Base-by-base conservation (phyloP, 2,888 invertebrate genomes). In the Nowickia ferox region DNA sequence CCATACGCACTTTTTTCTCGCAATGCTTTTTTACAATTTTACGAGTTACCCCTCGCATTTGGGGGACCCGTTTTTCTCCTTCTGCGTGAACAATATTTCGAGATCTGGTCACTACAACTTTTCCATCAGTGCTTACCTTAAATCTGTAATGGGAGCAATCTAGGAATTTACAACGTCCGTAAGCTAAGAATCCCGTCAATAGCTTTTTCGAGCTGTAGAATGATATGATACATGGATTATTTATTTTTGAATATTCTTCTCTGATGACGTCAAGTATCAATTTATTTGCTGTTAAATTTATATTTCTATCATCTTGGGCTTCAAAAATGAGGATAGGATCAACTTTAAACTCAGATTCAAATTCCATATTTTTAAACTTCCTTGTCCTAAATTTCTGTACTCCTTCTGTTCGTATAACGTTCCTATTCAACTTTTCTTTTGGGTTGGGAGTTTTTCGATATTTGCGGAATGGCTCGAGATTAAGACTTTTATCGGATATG, bases 1-100 rank as follows among this genome's bases (percentile, higher is more conserved):
- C 42, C 5, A 42, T 69, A 69, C 19, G 69, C 55, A 38, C 19
- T 53, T 17, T 53, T 17, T 22, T 10, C 8, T 19, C 40, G 17
- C 19, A 51, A 5, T 8, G 11, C 15, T 51, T 51, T 69, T 69
- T 69, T 3, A 53, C 42, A 15, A 69, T 69, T 69, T 69, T 69
- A 19, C 68, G 46, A 30, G 51, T 55, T 42, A 71, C 57, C 1
- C 71, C 57, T n/a, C 71, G 15, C 1, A 71, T 55, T 13, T 69
- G 53, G 13, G 42, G 44, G 11, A 55, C 69, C 5, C 15, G 42
- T n/a, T 55, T 55, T 71, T 71, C n/a, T n/a, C 46, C 57, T 44
- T 57, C 9, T 3, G 30, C 57, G 42, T 57, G 30, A 30, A 30
- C 2, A 30, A 30, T 30, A 30, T 30, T 30, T 30, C 30, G 4